phyloP scores from a whole-genome alignment of 2,888 invertebrate species.

The Drosophila colorata region DNA sequence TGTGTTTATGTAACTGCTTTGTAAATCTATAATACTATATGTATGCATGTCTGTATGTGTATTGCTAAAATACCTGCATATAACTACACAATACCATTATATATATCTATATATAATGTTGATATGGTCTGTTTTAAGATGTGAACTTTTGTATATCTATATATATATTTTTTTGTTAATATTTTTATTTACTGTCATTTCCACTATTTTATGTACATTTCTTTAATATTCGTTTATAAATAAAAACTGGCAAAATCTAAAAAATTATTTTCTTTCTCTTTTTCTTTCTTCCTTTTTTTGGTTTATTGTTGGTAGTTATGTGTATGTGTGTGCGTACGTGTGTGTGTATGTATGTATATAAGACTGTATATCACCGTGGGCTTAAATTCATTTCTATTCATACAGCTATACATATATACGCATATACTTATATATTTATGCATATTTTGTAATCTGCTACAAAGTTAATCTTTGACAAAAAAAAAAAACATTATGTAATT shows the following conservation, averaged over 20 bases:
- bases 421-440: conserved; percentile 33
- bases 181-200: conserved; percentile 18
- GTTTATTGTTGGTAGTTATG: conserved; percentile 29
- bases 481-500: conserved; percentile 32
- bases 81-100: conserved; percentile 44
- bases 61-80: conserved; percentile 43
- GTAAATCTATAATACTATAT: conserved; percentile 34
- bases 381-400: conserved; percentile 69
- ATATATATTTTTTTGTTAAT: conserved; percentile 9
- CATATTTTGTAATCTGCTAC: conserved; percentile 21
- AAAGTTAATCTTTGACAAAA: conserved; percentile 32
- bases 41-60: conserved; percentile 24
- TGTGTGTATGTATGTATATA: conserved; percentile 34
- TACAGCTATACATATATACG: conserved; percentile 31
- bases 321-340: conserved; percentile 7
- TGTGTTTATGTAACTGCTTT: conserved; percentile 18
- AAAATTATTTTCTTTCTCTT: not conserved
- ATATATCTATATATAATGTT: conserved; percentile 49
- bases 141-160: conserved; percentile 42
- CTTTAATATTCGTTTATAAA: conserved; percentile 8
- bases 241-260: conserved; percentile 34
- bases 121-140: conserved; percentile 74
- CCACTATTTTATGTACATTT: conserved; percentile 51
- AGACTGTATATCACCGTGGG: conserved; percentile 68
- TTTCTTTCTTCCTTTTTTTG: not conserved